Conservation (phyloP, 2,888 invertebrate species). For the Tortricodes alternella region DNA sequence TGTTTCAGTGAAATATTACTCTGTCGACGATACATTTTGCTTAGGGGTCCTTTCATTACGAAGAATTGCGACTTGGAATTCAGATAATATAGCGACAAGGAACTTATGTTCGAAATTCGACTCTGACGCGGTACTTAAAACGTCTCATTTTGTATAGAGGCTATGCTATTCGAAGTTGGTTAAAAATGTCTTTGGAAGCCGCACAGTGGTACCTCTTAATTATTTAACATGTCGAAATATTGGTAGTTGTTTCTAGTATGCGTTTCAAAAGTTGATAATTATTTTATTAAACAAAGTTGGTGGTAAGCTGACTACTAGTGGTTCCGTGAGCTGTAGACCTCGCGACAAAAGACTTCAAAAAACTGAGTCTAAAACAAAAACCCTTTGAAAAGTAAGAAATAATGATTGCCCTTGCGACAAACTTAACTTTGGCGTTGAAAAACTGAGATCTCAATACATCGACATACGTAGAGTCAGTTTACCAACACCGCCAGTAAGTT, state of each 20-base stretch:
- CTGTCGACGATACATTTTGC: slow-evolving; percentile 44
- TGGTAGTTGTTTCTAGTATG: background rate
- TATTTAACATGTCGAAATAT: background rate
- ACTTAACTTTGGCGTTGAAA: too few relatives aligned
- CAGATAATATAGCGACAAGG: slow-evolving; percentile 13
- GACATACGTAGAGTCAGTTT: too few relatives aligned
- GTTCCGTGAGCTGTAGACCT: too few relatives aligned
- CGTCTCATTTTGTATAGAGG: background rate
- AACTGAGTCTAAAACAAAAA: too few relatives aligned
- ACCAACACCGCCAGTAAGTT: too few relatives aligned
- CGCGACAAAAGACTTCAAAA: too few relatives aligned
- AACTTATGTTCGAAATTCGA: background rate
- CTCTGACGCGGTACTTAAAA: background rate
- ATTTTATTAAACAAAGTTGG: too few relatives aligned
- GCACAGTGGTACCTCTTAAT: background rate
- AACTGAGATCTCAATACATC: too few relatives aligned
- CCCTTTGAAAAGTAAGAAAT: too few relatives aligned
- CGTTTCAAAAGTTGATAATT: background rate
- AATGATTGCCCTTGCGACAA: too few relatives aligned
- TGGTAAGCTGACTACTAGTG: too few relatives aligned
- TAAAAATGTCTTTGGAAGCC: background rate
- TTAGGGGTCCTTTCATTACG: slow-evolving; percentile 35
- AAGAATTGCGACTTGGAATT: slow-evolving; percentile 13
- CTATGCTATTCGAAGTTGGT: background rate
- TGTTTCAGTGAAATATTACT: slow-evolving; percentile 41